phyloP scores from a whole-genome alignment of 2,113 vertebrate species.

The Heloderma charlesbogerti region DNA sequence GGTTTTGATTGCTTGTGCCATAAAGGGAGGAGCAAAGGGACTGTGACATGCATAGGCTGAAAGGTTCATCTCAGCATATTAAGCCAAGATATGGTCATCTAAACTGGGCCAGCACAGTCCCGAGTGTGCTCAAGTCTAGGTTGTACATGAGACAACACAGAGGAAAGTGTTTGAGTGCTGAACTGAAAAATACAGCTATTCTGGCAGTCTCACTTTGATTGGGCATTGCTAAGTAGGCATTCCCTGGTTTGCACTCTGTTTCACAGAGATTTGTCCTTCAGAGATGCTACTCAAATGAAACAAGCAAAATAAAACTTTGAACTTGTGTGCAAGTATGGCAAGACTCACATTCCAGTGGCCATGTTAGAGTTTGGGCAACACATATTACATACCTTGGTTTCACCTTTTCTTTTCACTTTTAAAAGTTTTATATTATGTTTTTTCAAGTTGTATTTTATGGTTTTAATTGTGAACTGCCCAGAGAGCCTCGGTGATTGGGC shows the following conservation, averaged over 20 bases:
- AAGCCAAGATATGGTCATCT: not conserved
- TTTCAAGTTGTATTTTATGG: no score
- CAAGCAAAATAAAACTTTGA: no score
- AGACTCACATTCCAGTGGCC: not conserved
- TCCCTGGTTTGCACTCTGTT: not conserved
- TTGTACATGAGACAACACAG: no score
- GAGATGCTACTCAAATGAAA: not conserved
- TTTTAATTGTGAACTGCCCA: no score
- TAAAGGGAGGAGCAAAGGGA: not conserved
- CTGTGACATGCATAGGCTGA: not conserved
- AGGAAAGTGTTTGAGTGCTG: not conserved
- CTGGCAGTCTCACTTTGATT: no score
- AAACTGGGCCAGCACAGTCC: not conserved
- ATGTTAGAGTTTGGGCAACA: not conserved
- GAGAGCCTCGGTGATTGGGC: no score
- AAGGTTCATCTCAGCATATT: not conserved
- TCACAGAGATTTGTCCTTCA: not conserved
- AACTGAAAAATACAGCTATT: not conserved
- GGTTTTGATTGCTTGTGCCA: not conserved
- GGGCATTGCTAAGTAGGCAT: not conserved
- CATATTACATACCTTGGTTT: no score
- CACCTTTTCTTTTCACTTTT: no score
- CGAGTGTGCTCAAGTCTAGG: not conserved
- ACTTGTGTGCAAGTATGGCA: no score
- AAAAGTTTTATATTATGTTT: no score